Conservation (phyloP, 2,797 vertebrate species). For the Sciurus vulgaris region DNA sequence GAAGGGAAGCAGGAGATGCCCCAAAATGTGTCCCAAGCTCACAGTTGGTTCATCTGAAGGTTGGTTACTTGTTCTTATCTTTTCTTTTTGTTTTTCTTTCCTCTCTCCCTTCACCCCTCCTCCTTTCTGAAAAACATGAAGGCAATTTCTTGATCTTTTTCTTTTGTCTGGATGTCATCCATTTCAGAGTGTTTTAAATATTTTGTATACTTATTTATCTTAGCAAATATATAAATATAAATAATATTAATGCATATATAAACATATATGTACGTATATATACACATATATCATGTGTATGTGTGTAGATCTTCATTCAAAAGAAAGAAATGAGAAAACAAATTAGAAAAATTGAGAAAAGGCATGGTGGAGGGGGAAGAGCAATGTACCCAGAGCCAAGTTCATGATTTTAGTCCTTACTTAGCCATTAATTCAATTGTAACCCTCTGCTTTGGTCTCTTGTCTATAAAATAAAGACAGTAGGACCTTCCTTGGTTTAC, state of each 20-base stretch:
- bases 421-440: background rate
- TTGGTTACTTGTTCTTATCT: background rate
- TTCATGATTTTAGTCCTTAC: background rate
- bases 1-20: background rate
- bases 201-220: background rate
- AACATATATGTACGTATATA: background rate
- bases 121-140: background rate
- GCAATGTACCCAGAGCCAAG: background rate
- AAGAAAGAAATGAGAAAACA: background rate
- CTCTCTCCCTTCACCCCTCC: background rate
- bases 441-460: background rate
- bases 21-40: background rate
- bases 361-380: background rate
- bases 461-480: background rate
- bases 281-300: fast-evolving
- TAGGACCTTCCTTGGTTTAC: background rate
- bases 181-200: background rate
- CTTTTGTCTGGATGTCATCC: background rate
- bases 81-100: background rate
- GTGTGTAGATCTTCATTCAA: background rate
- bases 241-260: background rate
- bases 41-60: background rate
- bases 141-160: conserved; percentile 29
- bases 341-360: background rate
- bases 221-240: background rate